Base-by-base conservation (phyloP, 1,140 invertebrate species). In the Lerema accius region DNA sequence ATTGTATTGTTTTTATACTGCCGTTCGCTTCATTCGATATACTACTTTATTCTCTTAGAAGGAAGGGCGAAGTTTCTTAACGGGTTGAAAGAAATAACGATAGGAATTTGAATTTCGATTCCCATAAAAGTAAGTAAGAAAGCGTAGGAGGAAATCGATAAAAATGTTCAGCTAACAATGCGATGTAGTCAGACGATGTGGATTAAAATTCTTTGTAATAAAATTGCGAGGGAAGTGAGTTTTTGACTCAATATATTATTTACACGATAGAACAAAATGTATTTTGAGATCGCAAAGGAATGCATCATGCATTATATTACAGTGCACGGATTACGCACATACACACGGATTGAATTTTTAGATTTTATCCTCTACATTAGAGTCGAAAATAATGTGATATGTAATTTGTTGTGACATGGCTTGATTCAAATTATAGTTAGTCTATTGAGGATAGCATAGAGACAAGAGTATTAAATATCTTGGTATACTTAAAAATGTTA, bases 1-100 rank as follows among this genome's bases (percentile, higher is more conserved):
- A 67, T 67, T 69, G 55, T 46, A 65, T 59, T 63, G 55, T 63
- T 70, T 60, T 67, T 59, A 46, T 59, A 61, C 28, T 14, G 17
- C 39, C 13, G 26, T 9, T 26, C 5, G 13, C 15, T 48, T 4
- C 19, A 45, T n/a, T 32, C 40, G 19, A 55, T 26, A 55, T 10
- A 3, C 17, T 11, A 19, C 32, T 13, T 51, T 51, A 51, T 51
- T 39, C 7, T 17, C 14, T 50, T 37, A 0, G 0, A 5, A 3
- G 15, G 32, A 50, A 50, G 9, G 28, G 3, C 2, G 16, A 53
- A n/a, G n/a, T 13, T 51, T 16, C 10, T 7, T 49, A 15, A 15
- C 14, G 1, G 3, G 6, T n/a, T 26, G 48, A 16, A 17, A n/a
- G 15, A 14, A 50, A 35, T 50, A 37, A 37, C 32, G 49, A 39